These are phyloP conservation scores for Laupala kohalensis DNA, from an alignment of 1,140 invertebrate genomes.

Conservation along the genomic window DNA sequence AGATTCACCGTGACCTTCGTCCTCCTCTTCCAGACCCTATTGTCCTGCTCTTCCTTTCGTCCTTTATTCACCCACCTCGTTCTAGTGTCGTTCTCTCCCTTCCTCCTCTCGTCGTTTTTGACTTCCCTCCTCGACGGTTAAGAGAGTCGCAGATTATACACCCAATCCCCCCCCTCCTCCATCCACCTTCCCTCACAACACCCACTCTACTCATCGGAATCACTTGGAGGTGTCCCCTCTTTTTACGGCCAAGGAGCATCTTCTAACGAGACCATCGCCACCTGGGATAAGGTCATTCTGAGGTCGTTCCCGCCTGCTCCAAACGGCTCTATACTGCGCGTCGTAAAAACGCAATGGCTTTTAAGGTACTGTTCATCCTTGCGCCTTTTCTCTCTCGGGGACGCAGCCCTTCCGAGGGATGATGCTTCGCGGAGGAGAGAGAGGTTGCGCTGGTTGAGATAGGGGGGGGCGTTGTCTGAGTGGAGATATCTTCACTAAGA, in stretches of 20 bases:
- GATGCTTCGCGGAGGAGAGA: background rate
- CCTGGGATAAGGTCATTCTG: slow-evolving; percentile 12
- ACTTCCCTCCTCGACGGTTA: background rate
- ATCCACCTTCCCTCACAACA: background rate
- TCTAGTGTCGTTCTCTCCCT: background rate
- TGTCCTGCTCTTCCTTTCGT: too few species aligned
- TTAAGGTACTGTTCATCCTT: background rate
- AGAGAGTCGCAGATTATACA: background rate
- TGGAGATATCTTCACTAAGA: too few species aligned
- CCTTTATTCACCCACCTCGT: background rate
- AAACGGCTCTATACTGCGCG: slow-evolving; percentile 2
- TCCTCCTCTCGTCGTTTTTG: background rate
- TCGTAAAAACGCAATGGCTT: slow-evolving; percentile 6
- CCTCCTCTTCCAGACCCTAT: too few species aligned
- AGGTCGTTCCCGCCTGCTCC: slow-evolving; percentile 6
- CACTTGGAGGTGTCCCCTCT: background rate
- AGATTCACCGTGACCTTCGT: too few species aligned
- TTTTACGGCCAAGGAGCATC: background rate
- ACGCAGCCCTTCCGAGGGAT: background rate
- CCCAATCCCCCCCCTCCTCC: background rate
- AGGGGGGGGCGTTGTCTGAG: too few species aligned
- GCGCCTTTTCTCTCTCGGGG: background rate
- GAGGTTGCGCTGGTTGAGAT: background rate
- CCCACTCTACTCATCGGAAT: slow-evolving; percentile 1
- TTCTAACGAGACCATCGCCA: slow-evolving; percentile 13